Evolutionary conservation across 1,140 invertebrate species (phyloP), one percentile per base, ranked within the genome.

Genomic region (Drosophila leontia): DNA sequence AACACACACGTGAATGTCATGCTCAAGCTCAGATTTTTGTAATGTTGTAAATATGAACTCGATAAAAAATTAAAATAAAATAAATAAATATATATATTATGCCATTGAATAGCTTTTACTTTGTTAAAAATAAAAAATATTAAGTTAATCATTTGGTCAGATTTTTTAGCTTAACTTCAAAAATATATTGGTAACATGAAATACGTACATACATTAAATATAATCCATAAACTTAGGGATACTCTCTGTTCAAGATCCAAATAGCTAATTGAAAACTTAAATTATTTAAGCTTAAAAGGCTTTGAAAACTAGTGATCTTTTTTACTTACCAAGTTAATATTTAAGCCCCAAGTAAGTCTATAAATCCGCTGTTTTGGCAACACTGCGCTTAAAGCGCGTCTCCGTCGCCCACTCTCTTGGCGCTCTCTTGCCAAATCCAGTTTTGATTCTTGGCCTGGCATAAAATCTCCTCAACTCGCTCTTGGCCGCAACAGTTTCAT

Each of bases 401-500:
- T 65, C 12, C 37, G 13, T 53, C 67, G 47, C 67, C 62, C 67
- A 70, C 63, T 70, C 67, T 72, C 19, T 48, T 29, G 26, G 12
- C 19, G 32, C 71, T 61, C 71, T 47, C 56, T 32, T 37, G 45
- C 17, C 26, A 63, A 75, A 75, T 65, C 65, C 51, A 77, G 74
- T 88, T 83, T 74, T 51, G 58, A 90, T 90, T 91, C 85, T 90
- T 91, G 82, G 82, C 85, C 63, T 74, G 86, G 51, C 79, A 90
- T 90, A 90, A 77, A 90, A 85, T 85, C 86, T 82, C 71, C 47
- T 65, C 45, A 63, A 39, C 75, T 70, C 71, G 81, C 86, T 91
- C 81, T 91, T 76, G 82, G 78, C 70, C 75, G 69, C 78, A 90
- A 90, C 85, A 90, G 86, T 90, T 82, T 90, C 82, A 78, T 85